phyloP scores from a whole-genome alignment of 2,888 invertebrate species.

The Trichacis sp. region DNA sequence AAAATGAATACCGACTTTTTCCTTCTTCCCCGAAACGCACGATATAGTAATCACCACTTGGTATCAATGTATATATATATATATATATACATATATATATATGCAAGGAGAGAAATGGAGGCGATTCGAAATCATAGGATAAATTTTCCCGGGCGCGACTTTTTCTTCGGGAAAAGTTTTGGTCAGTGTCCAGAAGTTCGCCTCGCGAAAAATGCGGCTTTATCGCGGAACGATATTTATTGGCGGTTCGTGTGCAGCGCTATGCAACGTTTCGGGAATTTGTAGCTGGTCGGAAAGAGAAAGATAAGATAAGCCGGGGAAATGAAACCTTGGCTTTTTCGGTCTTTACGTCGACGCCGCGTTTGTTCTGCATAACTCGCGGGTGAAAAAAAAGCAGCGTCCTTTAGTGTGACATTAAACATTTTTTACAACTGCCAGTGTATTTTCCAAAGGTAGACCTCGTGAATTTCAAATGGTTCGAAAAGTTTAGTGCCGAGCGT shows the following conservation, averaged over 20 bases:
- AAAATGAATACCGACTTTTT: constrained; percentile 64
- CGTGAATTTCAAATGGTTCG: constrained; percentile 29
- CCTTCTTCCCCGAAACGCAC: constrained; percentile 24
- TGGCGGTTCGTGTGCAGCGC: background rate
- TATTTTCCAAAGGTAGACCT: constrained; percentile 23
- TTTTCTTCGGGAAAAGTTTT: constrained; percentile 32
- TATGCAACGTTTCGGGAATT: background rate
- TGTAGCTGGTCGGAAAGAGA: background rate
- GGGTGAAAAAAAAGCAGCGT: constrained; percentile 12
- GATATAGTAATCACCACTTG: constrained; percentile 32
- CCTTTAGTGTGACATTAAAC: constrained; percentile 28
- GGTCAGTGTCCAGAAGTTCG: constrained; percentile 16
- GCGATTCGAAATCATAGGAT: constrained; percentile 34
- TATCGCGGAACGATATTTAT: constrained; percentile 1
- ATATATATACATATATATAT: no score
- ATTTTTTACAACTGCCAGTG: constrained; percentile 23
- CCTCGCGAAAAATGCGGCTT: constrained; percentile 8
- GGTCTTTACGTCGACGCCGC: constrained; percentile 2
- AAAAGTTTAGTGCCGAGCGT: constrained; percentile 15
- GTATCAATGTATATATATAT: no score
- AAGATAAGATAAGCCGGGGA: background rate
- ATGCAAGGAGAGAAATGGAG: no score
- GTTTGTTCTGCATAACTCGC: constrained; percentile 24
- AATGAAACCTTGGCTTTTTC: background rate
- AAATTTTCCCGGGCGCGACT: constrained; percentile 46